Base-by-base conservation (phyloP, 1,140 invertebrate species). In the Diabrotica virgifera region DNA sequence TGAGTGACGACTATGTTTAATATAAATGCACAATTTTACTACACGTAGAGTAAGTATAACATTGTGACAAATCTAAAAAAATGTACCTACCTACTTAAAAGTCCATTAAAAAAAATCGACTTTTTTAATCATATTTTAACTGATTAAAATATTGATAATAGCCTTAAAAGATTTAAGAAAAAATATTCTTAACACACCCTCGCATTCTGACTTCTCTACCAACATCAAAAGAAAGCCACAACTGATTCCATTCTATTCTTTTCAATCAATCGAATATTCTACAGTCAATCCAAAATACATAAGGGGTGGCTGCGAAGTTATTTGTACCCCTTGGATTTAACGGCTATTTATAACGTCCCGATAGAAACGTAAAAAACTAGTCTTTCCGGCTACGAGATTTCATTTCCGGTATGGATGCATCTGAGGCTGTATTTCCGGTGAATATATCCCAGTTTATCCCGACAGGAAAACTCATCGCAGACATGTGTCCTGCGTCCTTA, bases 381-480 rank as follows among this genome's bases (percentile, higher is more conserved):
- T 83, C 79, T 78, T 81, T 83, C 81, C 81, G 80, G 81, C 62
- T 81, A 75, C 80, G 77, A 82, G 78, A 78, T 83, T 84, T 81
- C 76, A 84, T 84, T 85, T 84, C 82, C 83, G 81, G 75, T 79
- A 68, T 69, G 76, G 76, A 71, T 77, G 74, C 77, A 77, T 77
- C 76, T 76, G 72, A 73, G 71, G 76, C 78, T 80, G 78, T 83
- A 83, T 83, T 83, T 84, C 80, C 80, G 80, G 78, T 75, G 79
- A 76, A 79, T 82, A 83, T 83, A 83, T 82, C 80, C 80, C 75
- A 71, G 75, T 81, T 83, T 82, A 81, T 81, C 80, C 81, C n/a
- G 40, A 62, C 65, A 70, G 68, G 72, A 71, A 73, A 71, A 59
- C 71, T 70, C 65, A 68, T 70, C 74, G 70, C 70, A 69, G 74